A percentile compares a stretch with the other conserved stretches of the same genome.
Evolutionary conservation across 2,888 invertebrate species (phyloP).

Genomic region (Atethmia centrago): DNA sequence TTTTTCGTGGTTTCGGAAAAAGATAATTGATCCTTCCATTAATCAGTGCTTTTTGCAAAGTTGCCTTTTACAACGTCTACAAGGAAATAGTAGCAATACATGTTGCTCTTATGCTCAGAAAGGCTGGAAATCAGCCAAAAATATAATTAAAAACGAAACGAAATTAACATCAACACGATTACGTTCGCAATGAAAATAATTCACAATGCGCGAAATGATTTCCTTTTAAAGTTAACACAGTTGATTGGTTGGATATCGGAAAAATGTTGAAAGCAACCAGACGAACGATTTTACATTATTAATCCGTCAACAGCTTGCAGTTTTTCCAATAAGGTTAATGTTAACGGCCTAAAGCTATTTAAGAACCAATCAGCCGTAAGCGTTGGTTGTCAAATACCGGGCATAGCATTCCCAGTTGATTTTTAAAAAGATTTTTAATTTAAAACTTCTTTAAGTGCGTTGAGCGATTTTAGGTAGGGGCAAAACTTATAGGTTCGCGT

Average conservation of each 20-base stretch:
- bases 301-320: constrained; percentile 39
- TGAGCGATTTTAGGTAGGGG: too few relatives aligned
- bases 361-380: constrained; percentile 6
- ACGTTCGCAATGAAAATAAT: constrained; percentile 53
- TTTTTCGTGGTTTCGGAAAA: not conserved
- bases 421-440: too few relatives aligned
- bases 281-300: constrained; percentile 34
- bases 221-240: constrained; percentile 51
- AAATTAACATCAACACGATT: constrained; percentile 32
- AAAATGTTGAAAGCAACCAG: constrained; percentile 53
- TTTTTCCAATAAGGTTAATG: constrained; percentile 48
- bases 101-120: not conserved
- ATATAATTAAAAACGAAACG: constrained; percentile 23
- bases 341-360: constrained; percentile 39
- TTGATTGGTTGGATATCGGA: constrained; percentile 58
- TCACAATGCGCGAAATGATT: constrained; percentile 48
- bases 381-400: constrained; percentile 5
- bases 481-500: too few relatives aligned
- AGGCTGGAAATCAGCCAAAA: not conserved
- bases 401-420: not conserved
- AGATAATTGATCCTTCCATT: too few relatives aligned
- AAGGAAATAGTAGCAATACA: constrained; percentile 2
- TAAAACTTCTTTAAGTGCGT: too few relatives aligned
- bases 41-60: not conserved
- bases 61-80: not conserved